Conservation (phyloP, 2,888 invertebrate genomes). For the Scelioninae gen. 1 region DNA sequence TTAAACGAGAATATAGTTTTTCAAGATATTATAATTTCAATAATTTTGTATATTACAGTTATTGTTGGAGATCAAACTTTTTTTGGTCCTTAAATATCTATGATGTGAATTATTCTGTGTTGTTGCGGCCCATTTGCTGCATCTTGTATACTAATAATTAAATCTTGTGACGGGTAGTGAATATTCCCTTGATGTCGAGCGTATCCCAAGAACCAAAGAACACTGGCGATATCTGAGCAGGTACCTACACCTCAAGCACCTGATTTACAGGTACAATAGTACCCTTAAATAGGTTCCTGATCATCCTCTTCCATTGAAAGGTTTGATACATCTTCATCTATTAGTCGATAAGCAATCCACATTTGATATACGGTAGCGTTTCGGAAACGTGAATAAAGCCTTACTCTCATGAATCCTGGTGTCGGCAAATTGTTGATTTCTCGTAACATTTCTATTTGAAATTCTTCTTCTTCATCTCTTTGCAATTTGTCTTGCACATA, state of each 20-base stretch:
- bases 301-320: conserved; percentile 22
- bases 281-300: not conserved
- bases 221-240: not conserved
- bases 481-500: conserved; percentile 37
- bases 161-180: no score
- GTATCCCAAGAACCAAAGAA: not conserved
- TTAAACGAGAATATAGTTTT: no score
- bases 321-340: conserved; percentile 14
- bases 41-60: no score
- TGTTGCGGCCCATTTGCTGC: no score
- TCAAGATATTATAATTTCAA: no score
- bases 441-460: conserved; percentile 30
- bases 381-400: conserved; percentile 38
- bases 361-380: conserved; percentile 44
- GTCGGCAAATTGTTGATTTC: conserved; percentile 24
- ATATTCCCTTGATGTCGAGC: no score
- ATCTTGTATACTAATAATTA: no score
- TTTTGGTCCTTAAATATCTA: no score
- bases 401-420: conserved; percentile 41
- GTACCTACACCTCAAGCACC: not conserved
- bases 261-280: conserved; percentile 33
- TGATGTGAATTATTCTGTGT: no score
- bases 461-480: conserved; percentile 34
- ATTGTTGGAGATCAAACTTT: no score
- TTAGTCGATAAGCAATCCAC: conserved; percentile 37